Conservation (phyloP, 2,888 invertebrate species). For the Adela reaumurella region DNA sequence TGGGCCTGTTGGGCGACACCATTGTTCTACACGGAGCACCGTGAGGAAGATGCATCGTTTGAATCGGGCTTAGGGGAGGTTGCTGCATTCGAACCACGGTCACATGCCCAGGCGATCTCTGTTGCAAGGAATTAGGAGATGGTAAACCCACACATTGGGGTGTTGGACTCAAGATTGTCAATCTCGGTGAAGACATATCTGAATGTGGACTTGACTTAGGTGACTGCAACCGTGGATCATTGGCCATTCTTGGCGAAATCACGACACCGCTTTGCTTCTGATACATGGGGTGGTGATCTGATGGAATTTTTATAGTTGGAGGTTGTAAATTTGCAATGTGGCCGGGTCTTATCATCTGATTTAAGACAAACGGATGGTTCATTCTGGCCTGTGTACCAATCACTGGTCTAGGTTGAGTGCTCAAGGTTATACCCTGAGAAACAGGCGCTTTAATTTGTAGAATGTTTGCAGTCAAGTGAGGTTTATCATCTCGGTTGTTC, state of each 20-base stretch:
- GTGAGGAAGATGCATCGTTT: slow-evolving; percentile 37
- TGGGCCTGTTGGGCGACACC: slow-evolving; percentile 43
- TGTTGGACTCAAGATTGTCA: slow-evolving; percentile 36
- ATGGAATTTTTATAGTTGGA: slow-evolving; percentile 65
- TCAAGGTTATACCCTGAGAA: slow-evolving; percentile 25
- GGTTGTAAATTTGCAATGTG: slow-evolving; percentile 55
- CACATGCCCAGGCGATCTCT: slow-evolving; percentile 44
- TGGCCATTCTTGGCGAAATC: slow-evolving; percentile 38
- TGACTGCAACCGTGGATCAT: slow-evolving; percentile 37
- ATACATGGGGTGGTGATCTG: slow-evolving; percentile 46
- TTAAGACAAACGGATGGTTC: slow-evolving; percentile 38
- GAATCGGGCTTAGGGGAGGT: slow-evolving; percentile 43
- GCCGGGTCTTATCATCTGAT: slow-evolving; percentile 34
- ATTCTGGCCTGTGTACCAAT: slow-evolving; percentile 27
- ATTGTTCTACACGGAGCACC: slow-evolving; percentile 27
- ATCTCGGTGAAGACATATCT: slow-evolving; percentile 38
- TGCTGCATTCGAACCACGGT: slow-evolving; percentile 52
- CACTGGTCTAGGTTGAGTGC: slow-evolving; percentile 29
- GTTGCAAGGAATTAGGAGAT: slow-evolving; percentile 36
- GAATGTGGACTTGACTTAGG: slow-evolving; percentile 35
- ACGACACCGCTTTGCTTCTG: slow-evolving; percentile 45
- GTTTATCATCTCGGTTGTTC: slow-evolving; percentile 28
- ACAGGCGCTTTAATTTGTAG: slow-evolving; percentile 38
- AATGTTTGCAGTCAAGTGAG: slow-evolving; percentile 39
- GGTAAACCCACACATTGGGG: slow-evolving; percentile 34